A percentile compares a stretch with the other conserved stretches of the same genome.
Evolutionary conservation across 2,113 vertebrate genomes (phyloP).

Genomic region (Sinosuthora webbiana): DNA sequence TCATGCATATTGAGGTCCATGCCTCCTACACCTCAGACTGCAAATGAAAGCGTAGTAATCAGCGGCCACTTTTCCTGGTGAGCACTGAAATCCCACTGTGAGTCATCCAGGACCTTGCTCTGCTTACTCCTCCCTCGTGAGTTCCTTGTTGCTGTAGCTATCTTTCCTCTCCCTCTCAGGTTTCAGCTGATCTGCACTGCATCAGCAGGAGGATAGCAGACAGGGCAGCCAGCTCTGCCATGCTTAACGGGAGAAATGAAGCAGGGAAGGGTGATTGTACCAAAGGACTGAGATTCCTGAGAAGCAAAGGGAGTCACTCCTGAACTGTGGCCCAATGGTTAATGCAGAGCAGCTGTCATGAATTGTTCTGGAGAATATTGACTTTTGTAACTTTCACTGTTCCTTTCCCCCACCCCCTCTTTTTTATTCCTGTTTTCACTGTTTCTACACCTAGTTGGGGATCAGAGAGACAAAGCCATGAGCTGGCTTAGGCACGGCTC

Average conservation of each 20-base stretch:
- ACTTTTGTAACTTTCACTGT: neutral
- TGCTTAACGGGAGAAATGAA: neutral
- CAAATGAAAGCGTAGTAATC: neutral
- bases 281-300: neutral
- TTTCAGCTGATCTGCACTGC: neutral
- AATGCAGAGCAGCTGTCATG: neutral
- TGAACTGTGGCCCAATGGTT: neutral
- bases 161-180: neutral
- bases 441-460: neutral
- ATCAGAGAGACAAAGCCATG: neutral
- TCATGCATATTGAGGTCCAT: neutral
- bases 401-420: neutral
- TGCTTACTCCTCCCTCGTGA: neutral
- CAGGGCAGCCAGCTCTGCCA: neutral
- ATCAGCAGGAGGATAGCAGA: neutral
- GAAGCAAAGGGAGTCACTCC: neutral
- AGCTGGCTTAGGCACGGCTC: neutral
- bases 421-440: neutral
- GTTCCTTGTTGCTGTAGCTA: rapidly evolving
- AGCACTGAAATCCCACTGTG: rapidly evolving
- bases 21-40: neutral
- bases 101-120: neutral
- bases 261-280: neutral
- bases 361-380: neutral
- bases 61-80: neutral